Conservation (phyloP, 2,113 vertebrate species). For the Kobus ellipsiprymnus region DNA sequence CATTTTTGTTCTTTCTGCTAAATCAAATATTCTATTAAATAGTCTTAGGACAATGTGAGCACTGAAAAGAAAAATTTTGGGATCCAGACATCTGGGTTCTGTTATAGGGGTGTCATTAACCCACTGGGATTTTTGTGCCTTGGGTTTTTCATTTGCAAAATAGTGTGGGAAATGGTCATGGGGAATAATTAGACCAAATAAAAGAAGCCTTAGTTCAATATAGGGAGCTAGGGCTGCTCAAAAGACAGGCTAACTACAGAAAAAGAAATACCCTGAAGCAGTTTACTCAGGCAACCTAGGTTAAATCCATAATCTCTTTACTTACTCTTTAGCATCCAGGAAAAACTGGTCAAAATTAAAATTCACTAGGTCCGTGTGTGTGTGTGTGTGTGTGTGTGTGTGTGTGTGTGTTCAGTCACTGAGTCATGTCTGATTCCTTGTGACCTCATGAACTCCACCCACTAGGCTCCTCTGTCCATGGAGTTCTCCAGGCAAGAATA, state of each 20-base stretch:
- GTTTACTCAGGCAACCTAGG: neutral
- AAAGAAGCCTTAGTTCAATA: neutral
- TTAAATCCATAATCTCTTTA: neutral
- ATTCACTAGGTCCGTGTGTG: neutral
- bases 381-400: neutral
- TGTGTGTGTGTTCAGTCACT: neutral
- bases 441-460: neutral
- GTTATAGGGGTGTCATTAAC: neutral
- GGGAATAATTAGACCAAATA: neutral
- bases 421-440: neutral
- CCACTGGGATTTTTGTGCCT: neutral
- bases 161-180: neutral
- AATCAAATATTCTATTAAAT: conserved; percentile 22
- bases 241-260: neutral
- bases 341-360: neutral
- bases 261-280: neutral
- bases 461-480: neutral
- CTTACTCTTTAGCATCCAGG: neutral
- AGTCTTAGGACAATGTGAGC: neutral
- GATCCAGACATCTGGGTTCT: neutral
- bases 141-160: neutral
- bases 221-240: neutral
- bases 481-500: neutral
- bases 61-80: neutral
- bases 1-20: neutral